Evolutionary conservation across 2,888 invertebrate genomes (phyloP).

Genomic region (Acleris literana): DNA sequence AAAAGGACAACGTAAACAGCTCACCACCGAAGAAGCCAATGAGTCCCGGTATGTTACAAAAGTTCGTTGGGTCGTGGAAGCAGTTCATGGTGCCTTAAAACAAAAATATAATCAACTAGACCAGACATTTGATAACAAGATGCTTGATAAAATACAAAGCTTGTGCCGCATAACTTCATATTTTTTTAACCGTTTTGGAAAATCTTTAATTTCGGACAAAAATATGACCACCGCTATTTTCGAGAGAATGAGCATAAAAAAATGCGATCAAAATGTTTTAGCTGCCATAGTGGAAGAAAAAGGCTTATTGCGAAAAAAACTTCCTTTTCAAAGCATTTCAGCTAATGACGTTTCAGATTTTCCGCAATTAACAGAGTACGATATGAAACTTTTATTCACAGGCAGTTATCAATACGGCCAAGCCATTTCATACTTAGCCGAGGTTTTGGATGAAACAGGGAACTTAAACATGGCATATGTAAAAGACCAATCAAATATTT

Average conservation of each 20-base stretch:
- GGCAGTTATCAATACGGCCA: not conserved
- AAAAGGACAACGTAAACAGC: slow-evolving; percentile 1
- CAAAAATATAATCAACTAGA: slow-evolving; percentile 4
- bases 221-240: slow-evolving; percentile 3
- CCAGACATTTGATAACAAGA: slow-evolving; percentile 4
- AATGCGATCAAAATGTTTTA: slow-evolving; percentile 6
- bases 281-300: slow-evolving; percentile 3
- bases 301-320: slow-evolving; percentile 3
- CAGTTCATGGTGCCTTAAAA: slow-evolving; percentile 3
- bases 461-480: no score
- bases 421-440: not conserved
- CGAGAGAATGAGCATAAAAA: slow-evolving; percentile 3
- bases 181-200: slow-evolving; percentile 4
- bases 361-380: not conserved
- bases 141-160: slow-evolving; percentile 8
- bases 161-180: slow-evolving; percentile 2
- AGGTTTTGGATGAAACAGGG: no score
- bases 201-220: not conserved
- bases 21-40: slow-evolving; percentile 6
- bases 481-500: no score
- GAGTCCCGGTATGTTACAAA: slow-evolving; percentile 1
- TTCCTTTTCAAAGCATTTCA: slow-evolving; percentile 9
- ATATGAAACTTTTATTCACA: not conserved
- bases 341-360: slow-evolving; percentile 3
- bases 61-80: slow-evolving; percentile 12